Conservation (phyloP, 2,113 vertebrate genomes). For the Periophthalmus modestus region DNA sequence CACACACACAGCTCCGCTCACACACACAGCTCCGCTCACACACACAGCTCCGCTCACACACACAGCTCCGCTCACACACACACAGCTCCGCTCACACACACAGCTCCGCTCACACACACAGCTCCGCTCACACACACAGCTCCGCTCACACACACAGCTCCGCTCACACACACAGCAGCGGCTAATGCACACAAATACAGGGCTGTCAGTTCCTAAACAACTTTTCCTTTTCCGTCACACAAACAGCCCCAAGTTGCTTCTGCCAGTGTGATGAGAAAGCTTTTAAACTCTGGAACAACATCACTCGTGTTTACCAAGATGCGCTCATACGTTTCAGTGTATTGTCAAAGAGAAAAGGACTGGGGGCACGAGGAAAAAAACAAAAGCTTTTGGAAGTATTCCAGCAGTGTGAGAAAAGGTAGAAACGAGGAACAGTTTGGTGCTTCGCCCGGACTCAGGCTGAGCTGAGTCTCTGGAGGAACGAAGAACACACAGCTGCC, state of each 20-base stretch:
- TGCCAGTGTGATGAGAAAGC: slow-evolving; percentile 62
- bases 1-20: slow-evolving; percentile 15
- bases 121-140: slow-evolving; percentile 8
- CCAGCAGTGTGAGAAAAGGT: slow-evolving; percentile 55
- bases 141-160: slow-evolving; percentile 23
- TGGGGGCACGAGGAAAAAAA: slow-evolving; percentile 53
- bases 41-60: no score
- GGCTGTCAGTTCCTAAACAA: slow-evolving; percentile 71
- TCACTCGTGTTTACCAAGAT: slow-evolving; percentile 67
- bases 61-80: no score
- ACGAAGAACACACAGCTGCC: slow-evolving; percentile 16
- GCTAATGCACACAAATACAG: slow-evolving; percentile 36
- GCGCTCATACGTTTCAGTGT: slow-evolving; percentile 57
- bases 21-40: slow-evolving; percentile 8
- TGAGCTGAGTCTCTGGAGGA: slow-evolving; percentile 27
- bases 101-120: slow-evolving; percentile 5
- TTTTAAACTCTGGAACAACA: slow-evolving; percentile 74
- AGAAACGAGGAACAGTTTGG: slow-evolving; percentile 48
- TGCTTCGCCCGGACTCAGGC: slow-evolving; percentile 48
- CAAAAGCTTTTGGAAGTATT: slow-evolving; percentile 60
- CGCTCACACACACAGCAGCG: slow-evolving; percentile 4
- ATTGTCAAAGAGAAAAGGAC: slow-evolving; percentile 67
- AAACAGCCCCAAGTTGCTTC: slow-evolving; percentile 72
- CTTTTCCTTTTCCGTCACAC: slow-evolving; percentile 68
- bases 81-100: slow-evolving; percentile 11